Percentiles rank a stretch among this genome's conserved stretches.
These are phyloP conservation scores for Cephalophus harveyi DNA, from an alignment of 2,113 vertebrate species.

Conservation along the genomic window DNA sequence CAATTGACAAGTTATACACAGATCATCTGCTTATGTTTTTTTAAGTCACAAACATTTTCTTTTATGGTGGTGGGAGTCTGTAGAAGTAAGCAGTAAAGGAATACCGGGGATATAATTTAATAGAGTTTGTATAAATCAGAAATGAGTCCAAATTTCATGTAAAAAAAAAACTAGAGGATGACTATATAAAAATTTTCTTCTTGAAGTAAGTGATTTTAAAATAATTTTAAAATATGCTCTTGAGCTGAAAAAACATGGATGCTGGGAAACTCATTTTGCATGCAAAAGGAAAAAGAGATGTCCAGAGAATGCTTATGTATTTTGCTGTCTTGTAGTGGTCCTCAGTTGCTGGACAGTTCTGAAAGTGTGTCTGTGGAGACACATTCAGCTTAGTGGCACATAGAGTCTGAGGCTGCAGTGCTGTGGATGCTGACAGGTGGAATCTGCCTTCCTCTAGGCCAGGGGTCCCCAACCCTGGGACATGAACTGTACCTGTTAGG, in stretches of 20 bases:
- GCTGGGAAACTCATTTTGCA: constrained; percentile 64
- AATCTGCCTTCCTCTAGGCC: constrained; percentile 89
- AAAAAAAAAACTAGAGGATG: constrained; percentile 45
- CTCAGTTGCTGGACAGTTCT: constrained; percentile 64
- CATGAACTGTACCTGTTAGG: not conserved
- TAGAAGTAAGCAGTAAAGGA: constrained; percentile 77
- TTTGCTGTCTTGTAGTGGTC: constrained; percentile 55
- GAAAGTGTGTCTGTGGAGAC: constrained; percentile 59
- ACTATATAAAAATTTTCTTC: constrained; percentile 68
- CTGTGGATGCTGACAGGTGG: constrained; percentile 82
- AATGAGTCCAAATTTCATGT: constrained; percentile 62
- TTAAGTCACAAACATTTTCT: constrained; percentile 63
- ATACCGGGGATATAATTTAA: constrained; percentile 76
- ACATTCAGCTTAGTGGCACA: constrained; percentile 86
- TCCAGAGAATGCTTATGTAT: constrained; percentile 54
- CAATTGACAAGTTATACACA: constrained; percentile 43
- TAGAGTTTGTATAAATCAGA: constrained; percentile 61
- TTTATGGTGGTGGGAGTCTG: constrained; percentile 63
- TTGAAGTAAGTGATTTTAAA: constrained; percentile 71
- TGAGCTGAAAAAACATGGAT: constrained; percentile 75
- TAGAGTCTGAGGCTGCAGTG: constrained; percentile 79
- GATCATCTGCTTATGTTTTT: constrained; percentile 54
- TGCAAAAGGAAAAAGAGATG: constrained; percentile 45
- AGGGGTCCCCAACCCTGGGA: not conserved
- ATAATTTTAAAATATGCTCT: constrained; percentile 72